These are phyloP conservation scores for Lacanobia oleracea DNA, from an alignment of 2,888 invertebrate genomes.

Conservation along the genomic window DNA sequence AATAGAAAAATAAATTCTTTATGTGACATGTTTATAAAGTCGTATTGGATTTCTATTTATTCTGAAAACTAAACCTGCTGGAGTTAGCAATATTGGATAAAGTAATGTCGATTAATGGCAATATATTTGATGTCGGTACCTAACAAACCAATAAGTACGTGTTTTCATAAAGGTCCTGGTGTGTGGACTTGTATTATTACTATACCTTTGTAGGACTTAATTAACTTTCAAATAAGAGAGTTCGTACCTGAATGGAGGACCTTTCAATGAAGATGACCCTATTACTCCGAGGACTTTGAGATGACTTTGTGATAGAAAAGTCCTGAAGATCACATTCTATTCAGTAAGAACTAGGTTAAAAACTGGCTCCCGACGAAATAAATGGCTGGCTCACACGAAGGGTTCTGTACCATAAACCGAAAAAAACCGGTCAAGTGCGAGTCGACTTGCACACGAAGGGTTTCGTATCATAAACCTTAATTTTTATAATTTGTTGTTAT, in stretches of 20 bases:
- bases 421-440: too few relatives aligned
- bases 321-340: too few relatives aligned
- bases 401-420: too few relatives aligned
- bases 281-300: too few relatives aligned
- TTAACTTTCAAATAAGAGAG: neutral
- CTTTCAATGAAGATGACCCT: neutral
- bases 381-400: too few relatives aligned
- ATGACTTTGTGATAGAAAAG: too few relatives aligned
- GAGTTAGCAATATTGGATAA: neutral
- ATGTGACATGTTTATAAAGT: conserved; percentile 2
- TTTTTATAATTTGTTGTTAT: too few relatives aligned
- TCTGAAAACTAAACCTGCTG: neutral
- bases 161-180: too few relatives aligned
- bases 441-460: too few relatives aligned
- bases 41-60: conserved; percentile 5
- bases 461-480: too few relatives aligned
- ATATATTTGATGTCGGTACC: neutral
- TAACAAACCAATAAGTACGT: neutral
- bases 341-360: too few relatives aligned
- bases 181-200: neutral
- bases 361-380: too few relatives aligned
- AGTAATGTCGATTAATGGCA: neutral
- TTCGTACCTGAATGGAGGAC: neutral
- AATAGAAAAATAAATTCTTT: conserved; percentile 2
- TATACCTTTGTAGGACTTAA: neutral